Evolutionary conservation across 2,888 invertebrate genomes (phyloP).

Genomic region (Zhengitettix transpicula): DNA sequence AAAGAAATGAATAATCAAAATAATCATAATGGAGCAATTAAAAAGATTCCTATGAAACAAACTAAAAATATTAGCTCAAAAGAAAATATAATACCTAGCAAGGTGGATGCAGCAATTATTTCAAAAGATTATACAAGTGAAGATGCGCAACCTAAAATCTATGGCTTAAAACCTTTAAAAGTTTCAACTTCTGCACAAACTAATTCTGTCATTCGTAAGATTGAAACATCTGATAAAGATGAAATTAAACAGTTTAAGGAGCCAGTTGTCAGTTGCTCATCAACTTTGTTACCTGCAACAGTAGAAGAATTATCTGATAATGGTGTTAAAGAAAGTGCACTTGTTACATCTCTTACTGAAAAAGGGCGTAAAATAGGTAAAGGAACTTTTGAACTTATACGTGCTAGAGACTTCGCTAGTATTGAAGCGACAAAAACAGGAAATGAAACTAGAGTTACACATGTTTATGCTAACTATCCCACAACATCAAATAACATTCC

Average conservation of each 20-base stretch:
- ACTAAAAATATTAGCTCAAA: constrained; percentile 15
- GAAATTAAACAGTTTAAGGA: background rate
- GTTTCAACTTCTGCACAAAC: constrained; percentile 42
- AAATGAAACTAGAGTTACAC: constrained; percentile 8
- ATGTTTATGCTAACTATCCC: constrained; percentile 18
- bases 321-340: constrained; percentile 16
- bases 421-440: constrained; percentile 23
- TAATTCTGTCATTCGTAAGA: constrained; percentile 30
- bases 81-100: constrained; percentile 12
- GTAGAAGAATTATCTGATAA: constrained; percentile 15
- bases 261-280: constrained; percentile 2
- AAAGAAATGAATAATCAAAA: constrained; percentile 1
- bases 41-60: constrained; percentile 7
- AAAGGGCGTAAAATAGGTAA: constrained; percentile 17
- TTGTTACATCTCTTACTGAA: constrained; percentile 17
- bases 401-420: constrained; percentile 36
- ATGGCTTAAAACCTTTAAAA: constrained; percentile 27
- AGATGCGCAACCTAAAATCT: constrained; percentile 25
- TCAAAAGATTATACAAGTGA: too few species aligned
- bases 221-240: constrained; percentile 15
- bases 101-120: too few species aligned
- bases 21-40: constrained; percentile 9
- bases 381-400: constrained; percentile 33
- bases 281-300: constrained; percentile 15
- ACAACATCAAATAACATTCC: background rate